phyloP scores from a whole-genome alignment of 2,113 vertebrate genomes.

The Chloropsis hardwickii region DNA sequence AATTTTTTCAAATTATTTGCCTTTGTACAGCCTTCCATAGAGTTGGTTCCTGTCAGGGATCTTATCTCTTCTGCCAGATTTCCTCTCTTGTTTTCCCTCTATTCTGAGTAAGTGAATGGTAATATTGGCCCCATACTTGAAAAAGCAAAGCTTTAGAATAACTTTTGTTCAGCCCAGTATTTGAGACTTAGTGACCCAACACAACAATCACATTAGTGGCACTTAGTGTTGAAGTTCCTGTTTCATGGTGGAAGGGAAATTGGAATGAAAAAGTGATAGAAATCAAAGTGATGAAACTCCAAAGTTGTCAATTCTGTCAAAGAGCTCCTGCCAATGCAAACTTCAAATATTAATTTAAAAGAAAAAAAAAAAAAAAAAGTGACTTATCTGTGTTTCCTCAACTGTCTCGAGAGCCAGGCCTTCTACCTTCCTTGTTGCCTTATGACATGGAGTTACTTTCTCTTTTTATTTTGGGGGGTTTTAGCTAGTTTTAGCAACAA shows the following conservation, averaged over 20 bases:
- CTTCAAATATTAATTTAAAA: not conserved
- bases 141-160: not conserved
- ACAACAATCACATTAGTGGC: not conserved
- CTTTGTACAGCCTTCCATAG: not conserved
- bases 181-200: not conserved
- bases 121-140: not conserved
- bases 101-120: not conserved
- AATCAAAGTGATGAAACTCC: not conserved
- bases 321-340: not conserved
- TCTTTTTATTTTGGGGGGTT: accelerated
- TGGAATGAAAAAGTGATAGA: not conserved
- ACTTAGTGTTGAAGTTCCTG: accelerated
- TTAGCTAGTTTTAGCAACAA: not conserved
- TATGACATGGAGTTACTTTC: not conserved
- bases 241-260: not conserved
- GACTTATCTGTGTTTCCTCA: not conserved
- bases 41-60: not conserved
- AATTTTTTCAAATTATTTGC: not conserved
- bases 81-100: not conserved
- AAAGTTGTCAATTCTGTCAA: not conserved
- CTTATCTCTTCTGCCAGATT: not conserved
- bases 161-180: not conserved
- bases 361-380: accelerated
- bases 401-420: accelerated
- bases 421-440: not conserved